These are phyloP conservation scores for Eutrigla gurnardus DNA, from an alignment of 2,797 vertebrate species.

Conservation along the genomic window DNA sequence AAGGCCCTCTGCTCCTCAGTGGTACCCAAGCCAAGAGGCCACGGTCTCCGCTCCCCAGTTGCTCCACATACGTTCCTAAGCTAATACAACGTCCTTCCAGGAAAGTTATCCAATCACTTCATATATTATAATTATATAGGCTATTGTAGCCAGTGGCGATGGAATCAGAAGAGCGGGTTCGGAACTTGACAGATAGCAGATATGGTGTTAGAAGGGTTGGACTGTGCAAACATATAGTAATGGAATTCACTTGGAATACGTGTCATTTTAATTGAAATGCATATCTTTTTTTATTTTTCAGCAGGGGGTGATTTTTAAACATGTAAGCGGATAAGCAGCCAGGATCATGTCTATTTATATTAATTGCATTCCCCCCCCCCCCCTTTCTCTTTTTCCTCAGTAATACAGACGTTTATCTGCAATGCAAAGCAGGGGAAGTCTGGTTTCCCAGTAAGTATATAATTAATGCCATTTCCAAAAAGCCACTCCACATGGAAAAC, in stretches of 20 bases:
- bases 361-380: conserved; percentile 71
- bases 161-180: conserved; percentile 18
- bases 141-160: conserved; percentile 2
- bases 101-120: conserved; percentile 4
- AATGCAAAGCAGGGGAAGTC: conserved; percentile 86
- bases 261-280: conserved; percentile 73
- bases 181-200: conserved; percentile 24
- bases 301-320: conserved; percentile 61
- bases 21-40: conserved; percentile 22
- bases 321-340: conserved; percentile 64
- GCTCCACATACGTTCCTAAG: background rate
- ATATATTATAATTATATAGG: conserved; percentile 24
- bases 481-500: conserved; percentile 87
- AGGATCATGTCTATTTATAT: conserved; percentile 81
- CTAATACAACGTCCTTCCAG: background rate
- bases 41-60: background rate
- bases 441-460: conserved; percentile 84
- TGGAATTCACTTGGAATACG: conserved; percentile 67
- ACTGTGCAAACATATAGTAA: conserved; percentile 63
- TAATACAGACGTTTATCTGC: conserved; percentile 82
- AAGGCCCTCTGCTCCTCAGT: conserved; percentile 72
- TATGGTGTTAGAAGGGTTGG: conserved; percentile 19
- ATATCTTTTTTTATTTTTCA: conserved; percentile 39
- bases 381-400: conserved; percentile 56
- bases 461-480: conserved; percentile 89